Base-by-base conservation (phyloP, 1,140 invertebrate species). In the Ceratosolen solmsi region DNA sequence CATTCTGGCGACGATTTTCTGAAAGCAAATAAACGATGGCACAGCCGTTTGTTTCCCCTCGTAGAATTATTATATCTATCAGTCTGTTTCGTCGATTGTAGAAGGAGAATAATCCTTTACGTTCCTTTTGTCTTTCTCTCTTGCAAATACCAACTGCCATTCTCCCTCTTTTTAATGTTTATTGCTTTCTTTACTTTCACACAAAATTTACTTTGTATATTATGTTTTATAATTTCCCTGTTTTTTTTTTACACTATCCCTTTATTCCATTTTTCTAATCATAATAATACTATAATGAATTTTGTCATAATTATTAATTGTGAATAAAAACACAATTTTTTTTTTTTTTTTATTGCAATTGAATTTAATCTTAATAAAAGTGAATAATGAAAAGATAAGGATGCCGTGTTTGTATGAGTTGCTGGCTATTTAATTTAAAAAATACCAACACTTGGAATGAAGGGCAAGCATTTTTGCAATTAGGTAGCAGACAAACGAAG, bases 71-170 rank as follows among this genome's bases (percentile, higher is more conserved):
- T 68, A 77, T 33, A 30, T 17, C 30, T 51, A n/a, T 85, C 85
- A 82, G 86, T 87, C 86, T 83, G 85, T 89, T 88, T 88, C 85
- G 83, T 84, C 76, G 76, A 79, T 79, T 49, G 77, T 20, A 46
- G 60, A 5, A 0, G 0, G 9, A 58, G 25, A 30, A 56, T 17
- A 22, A 49, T 51, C 15, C n/a, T 51, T 72, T 51, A 2, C 41
- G 11, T 72, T 33, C 0, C 22, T n/a, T 30, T 36, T 3, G 7
- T 8, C 27, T 0, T 20, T 36, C 11, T 1, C 27, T 17, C 27
- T 30, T 36, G 30, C 33, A 30, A 27, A 1, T 17, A 7, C 15
- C 3, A 20, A 65, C 2, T 3, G 17, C 27, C 15, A 65, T 17
- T 60, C 58, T n/a, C 17, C 17, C n/a, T 27, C 60, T 3, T 65